Evolutionary conservation across 2,113 vertebrate genomes (phyloP).

Genomic region (Sciurus niger): DNA sequence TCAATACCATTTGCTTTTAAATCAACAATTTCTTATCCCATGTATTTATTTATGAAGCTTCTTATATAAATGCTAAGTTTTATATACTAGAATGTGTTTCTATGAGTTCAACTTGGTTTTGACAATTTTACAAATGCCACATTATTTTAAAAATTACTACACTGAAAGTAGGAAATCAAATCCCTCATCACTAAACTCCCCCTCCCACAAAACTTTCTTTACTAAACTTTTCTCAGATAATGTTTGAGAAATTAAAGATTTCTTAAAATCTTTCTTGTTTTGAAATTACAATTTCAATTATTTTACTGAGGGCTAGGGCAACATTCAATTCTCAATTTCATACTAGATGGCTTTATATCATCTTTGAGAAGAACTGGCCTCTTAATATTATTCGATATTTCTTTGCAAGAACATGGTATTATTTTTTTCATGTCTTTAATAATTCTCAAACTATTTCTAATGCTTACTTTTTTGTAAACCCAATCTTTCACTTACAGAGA

Average conservation of each 20-base stretch:
- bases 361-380: background rate
- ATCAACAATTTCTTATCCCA: background rate
- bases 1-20: background rate
- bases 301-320: background rate
- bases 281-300: conserved; percentile 12
- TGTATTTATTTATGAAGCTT: conserved; percentile 31
- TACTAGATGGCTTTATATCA: background rate
- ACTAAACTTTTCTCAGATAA: conserved; percentile 11
- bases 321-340: background rate
- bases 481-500: background rate
- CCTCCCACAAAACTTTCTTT: background rate
- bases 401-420: background rate
- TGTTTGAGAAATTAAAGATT: background rate
- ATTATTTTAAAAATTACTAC: background rate
- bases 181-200: background rate
- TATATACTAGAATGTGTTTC: background rate
- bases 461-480: background rate
- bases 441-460: background rate
- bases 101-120: background rate
- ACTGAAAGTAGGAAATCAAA: conserved; percentile 29
- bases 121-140: conserved; percentile 36
- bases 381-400: background rate
- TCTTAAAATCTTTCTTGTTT: background rate
- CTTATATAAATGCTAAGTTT: conserved; percentile 4
- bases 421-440: conserved; percentile 21